Conservation (phyloP, 2,888 invertebrate species). For the Pegoplata infirma region DNA sequence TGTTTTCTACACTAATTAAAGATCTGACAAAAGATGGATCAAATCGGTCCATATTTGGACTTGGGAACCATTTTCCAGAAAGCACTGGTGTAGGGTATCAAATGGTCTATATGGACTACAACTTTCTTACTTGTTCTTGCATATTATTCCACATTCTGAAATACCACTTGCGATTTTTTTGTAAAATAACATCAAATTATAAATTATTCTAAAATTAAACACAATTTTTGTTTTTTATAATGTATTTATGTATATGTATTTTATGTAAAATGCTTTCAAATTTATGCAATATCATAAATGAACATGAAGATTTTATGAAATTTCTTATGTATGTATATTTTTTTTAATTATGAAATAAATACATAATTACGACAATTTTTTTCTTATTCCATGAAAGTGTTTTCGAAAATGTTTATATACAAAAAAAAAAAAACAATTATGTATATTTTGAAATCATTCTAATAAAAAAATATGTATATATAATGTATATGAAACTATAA, state of each 20-base stretch:
- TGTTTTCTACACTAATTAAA: no score
- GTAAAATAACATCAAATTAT: neutral
- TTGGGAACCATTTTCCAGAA: no score
- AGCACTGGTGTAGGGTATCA: neutral
- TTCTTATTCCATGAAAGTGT: conserved; percentile 30
- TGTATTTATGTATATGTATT: conserved; percentile 46
- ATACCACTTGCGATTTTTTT: no score
- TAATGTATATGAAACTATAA: conserved; percentile 27
- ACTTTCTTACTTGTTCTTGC: no score
- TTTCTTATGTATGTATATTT: conserved; percentile 8
- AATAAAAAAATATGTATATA: conserved; percentile 24
- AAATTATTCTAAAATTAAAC: neutral
- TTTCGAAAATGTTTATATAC: conserved; percentile 43
- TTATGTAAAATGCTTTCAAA: conserved; percentile 54
- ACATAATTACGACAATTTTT: conserved; percentile 45
- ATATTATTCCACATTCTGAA: no score
- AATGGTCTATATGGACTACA: neutral
- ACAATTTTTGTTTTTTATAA: conserved; percentile 11
- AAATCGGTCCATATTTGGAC: no score
- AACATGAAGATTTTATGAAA: conserved; percentile 19
- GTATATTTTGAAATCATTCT: conserved; percentile 21
- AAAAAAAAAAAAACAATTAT: conserved; percentile 9
- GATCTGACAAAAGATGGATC: no score
- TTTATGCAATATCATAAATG: conserved; percentile 33
- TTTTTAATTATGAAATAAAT: conserved; percentile 47